Evolutionary conservation across 2,888 invertebrate species (phyloP).

Genomic region (Drosophila subquinaria): DNA sequence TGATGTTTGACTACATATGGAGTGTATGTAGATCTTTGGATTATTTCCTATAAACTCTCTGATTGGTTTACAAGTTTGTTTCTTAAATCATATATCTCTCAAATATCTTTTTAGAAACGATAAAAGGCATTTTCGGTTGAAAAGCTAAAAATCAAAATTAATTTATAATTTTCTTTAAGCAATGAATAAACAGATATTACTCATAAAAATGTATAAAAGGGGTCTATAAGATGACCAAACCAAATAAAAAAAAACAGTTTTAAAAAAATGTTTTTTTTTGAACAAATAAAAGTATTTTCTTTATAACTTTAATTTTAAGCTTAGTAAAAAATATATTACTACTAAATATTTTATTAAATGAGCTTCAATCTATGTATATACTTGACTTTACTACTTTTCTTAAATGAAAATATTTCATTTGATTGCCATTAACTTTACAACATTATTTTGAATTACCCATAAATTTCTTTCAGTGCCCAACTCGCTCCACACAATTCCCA

Average conservation of each 20-base stretch:
- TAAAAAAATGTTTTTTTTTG: no score
- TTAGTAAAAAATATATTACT: neutral
- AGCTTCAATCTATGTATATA: neutral
- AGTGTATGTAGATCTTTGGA: neutral
- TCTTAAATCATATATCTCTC: neutral
- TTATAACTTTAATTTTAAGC: neutral
- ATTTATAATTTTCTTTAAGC: no score
- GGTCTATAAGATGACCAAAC: no score
- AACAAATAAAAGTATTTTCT: neutral
- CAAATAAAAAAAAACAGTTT: no score
- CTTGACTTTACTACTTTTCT: neutral
- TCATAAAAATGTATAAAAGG: no score
- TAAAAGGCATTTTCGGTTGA: no score
- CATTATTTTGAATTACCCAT: neutral
- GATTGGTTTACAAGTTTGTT: neutral
- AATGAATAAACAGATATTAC: no score
- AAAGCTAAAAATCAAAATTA: no score
- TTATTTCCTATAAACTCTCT: neutral
- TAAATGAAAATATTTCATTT: neutral
- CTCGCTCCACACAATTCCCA: constrained; percentile 1
- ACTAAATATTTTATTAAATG: neutral
- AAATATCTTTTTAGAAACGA: no score
- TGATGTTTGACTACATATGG: neutral
- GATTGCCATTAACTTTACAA: neutral
- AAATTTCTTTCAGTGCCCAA: constrained; percentile 34